Evolutionary conservation across 1,140 invertebrate genomes (phyloP), one percentile per base, ranked within the genome.

Genomic region (Hesperophylax magnus): DNA sequence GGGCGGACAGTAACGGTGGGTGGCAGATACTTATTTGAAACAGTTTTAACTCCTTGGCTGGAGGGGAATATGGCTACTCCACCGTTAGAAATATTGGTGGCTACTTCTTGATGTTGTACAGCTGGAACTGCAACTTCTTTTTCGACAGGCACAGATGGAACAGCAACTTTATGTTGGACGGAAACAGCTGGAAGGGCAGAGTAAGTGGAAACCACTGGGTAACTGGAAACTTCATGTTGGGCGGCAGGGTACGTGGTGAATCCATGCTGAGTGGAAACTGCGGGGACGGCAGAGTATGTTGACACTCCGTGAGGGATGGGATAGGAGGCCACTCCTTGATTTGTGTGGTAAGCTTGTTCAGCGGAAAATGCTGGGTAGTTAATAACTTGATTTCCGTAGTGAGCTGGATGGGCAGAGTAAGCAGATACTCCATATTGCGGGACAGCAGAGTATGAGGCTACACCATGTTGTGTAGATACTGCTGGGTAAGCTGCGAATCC

Each of bases 271-370:
- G 39, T 14, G 39, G 39, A 14, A 47, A 47, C 39, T 47, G 39
- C 39, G 14, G 39, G 39, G 39, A 47, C 3, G 39, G 39, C 39
- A 14, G 39, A 47, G 11, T 47, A 47, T 47, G 39, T 47, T 47
- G 39, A 47, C 9, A 47, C 39, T 47, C 39, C 39, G 1, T 47
- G 39, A 3, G 39, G 11, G 11, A 47, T 47, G 1, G 39, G 39
- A 3, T 47, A 47, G 11, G 39, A 47, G 11, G 39, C 39, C 39
- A 47, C 39, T 47, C 39, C 39, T 85, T 87, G 65, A 86, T 86
- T 69, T 84, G 83, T 87, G 69, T 90, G 89, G 83, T 86, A 88
- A 82, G 85, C 83, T 69, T 90, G 90, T 83, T 86, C 88, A 82
- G 91, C 91, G 9, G 39, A 47, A 47, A 14, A 47, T 47, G 34